Conservation (phyloP, 2,888 invertebrate species). For the Limnephilus lunatus region DNA sequence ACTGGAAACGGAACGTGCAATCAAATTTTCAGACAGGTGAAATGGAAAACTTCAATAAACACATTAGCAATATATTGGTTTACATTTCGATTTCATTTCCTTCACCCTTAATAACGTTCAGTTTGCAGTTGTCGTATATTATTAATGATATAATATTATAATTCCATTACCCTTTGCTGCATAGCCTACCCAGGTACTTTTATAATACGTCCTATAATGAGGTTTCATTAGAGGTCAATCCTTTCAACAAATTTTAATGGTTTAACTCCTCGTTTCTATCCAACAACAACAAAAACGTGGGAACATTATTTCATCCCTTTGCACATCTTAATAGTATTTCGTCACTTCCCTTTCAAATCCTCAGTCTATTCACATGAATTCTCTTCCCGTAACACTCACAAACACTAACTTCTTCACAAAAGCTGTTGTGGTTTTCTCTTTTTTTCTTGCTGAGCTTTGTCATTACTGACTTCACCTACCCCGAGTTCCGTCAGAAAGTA, state of each 20-base stretch:
- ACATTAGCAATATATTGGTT: neutral
- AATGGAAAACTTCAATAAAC: neutral
- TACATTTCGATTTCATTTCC: neutral
- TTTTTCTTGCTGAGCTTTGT: neutral
- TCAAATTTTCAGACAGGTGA: no score
- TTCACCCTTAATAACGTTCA: neutral
- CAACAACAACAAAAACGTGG: neutral
- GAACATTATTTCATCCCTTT: conserved; percentile 9
- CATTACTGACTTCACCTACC: neutral
- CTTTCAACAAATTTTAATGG: neutral
- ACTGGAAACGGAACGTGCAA: no score
- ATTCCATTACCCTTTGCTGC: neutral
- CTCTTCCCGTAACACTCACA: neutral
- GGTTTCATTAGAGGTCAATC: neutral
- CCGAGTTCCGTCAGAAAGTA: neutral
- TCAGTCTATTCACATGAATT: neutral
- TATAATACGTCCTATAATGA: neutral
- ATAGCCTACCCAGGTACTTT: neutral
- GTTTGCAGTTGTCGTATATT: neutral
- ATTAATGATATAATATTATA: neutral
- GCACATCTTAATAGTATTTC: conserved; percentile 26
- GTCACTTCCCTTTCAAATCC: neutral
- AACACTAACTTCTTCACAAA: neutral
- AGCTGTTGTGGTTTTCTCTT: conserved; percentile 2
- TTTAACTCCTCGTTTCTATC: neutral